A percentile compares a stretch with the other conserved stretches of the same genome.
These are phyloP conservation scores for Porphyrio hochstetteri DNA, from an alignment of 2,113 vertebrate genomes.

Conservation along the genomic window DNA sequence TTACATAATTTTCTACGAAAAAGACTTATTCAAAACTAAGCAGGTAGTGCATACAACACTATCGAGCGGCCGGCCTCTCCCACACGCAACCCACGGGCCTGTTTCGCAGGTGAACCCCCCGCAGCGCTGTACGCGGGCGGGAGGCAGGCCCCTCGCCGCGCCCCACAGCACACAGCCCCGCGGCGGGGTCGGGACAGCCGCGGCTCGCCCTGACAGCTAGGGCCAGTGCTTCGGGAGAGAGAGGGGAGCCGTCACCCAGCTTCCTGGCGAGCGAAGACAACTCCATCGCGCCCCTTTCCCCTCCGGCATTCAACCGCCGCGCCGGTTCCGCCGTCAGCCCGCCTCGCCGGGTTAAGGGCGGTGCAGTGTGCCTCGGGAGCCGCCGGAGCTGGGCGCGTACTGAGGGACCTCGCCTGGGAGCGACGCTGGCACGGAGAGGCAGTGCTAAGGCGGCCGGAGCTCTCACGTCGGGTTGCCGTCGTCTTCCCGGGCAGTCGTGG, in stretches of 20 bases:
- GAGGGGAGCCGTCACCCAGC: conserved; percentile 74
- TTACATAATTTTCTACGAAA: background rate
- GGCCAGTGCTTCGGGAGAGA: too few species aligned
- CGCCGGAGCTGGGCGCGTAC: accelerated
- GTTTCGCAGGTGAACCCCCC: background rate
- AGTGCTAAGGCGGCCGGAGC: accelerated
- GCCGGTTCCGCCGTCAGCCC: background rate
- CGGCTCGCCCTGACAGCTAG: background rate
- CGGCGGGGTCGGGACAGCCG: too few species aligned
- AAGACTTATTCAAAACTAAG: background rate
- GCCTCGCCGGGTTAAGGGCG: background rate
- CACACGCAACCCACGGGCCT: background rate
- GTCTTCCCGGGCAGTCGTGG: accelerated
- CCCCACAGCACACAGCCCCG: background rate
- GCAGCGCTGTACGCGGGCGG: background rate
- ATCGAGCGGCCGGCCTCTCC: too few species aligned
- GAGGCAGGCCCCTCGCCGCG: background rate
- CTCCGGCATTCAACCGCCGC: conserved; percentile 48
- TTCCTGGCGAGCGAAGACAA: conserved; percentile 82
- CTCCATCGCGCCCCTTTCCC: conserved; percentile 58
- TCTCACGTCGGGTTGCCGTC: too few species aligned
- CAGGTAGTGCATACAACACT: background rate
- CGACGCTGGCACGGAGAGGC: accelerated
- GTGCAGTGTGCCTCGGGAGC: background rate
- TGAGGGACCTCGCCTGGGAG: accelerated